These are phyloP conservation scores for Acronicta aceris DNA, from an alignment of 2,888 invertebrate species.

Conservation along the genomic window DNA sequence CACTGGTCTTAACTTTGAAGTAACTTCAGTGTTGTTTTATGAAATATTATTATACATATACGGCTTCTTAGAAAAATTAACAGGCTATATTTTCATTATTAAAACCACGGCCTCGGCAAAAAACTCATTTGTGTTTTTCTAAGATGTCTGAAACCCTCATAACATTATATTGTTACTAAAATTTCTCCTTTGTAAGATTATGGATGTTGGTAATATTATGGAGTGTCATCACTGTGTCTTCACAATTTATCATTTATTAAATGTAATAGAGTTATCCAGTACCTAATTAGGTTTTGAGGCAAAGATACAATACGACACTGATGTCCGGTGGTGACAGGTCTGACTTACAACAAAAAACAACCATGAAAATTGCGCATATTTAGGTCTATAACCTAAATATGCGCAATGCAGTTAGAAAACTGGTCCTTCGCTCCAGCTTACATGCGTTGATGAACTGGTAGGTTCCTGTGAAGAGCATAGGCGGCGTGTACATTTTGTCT, in stretches of 20 bases:
- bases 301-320: no score
- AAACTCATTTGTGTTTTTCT: neutral
- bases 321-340: no score
- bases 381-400: no score
- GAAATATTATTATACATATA: conserved; percentile 18
- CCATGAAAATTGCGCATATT: neutral
- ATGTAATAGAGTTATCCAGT: no score
- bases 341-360: neutral
- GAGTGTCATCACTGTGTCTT: no score
- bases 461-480: conserved; percentile 95
- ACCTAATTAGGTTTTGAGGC: no score
- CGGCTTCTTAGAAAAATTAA: neutral
- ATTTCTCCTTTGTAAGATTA: no score
- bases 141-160: no score
- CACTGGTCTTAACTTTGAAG: no score
- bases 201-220: no score
- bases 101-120: neutral
- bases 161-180: no score
- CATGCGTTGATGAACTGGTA: conserved; percentile 98
- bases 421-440: conserved; percentile 85
- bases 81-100: neutral
- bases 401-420: neutral
- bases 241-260: no score
- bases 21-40: conserved; percentile 27
- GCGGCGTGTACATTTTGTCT: conserved; percentile 94